phyloP scores from a whole-genome alignment of 2,888 invertebrate species.

The Sesamia inferens region DNA sequence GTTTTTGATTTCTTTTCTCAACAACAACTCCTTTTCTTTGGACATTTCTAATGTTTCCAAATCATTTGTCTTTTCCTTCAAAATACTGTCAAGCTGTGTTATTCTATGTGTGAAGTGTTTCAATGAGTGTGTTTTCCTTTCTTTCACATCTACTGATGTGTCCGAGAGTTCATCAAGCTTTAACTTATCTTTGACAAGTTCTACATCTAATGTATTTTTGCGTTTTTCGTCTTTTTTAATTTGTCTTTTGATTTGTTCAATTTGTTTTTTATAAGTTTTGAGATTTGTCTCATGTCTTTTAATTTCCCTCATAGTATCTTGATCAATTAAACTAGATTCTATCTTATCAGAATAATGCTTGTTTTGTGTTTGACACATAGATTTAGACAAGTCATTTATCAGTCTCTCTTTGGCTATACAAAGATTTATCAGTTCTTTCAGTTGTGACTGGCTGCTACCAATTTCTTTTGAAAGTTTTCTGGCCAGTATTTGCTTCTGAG shows the following conservation, averaged over 20 bases:
- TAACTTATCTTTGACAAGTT: constrained; percentile 89
- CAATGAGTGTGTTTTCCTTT: constrained; percentile 90
- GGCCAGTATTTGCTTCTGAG: constrained; percentile 86
- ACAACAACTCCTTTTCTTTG: constrained; percentile 91
- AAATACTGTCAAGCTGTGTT: constrained; percentile 92
- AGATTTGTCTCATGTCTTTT: constrained; percentile 93
- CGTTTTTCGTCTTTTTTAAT: constrained; percentile 93
- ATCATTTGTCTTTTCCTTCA: constrained; percentile 93
- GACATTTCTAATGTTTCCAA: constrained; percentile 90
- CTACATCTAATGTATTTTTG: constrained; percentile 92
- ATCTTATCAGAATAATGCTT: constrained; percentile 90
- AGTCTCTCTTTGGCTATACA: constrained; percentile 92
- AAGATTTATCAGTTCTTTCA: constrained; percentile 93
- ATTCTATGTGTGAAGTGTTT: constrained; percentile 92
- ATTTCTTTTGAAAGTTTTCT: constrained; percentile 90
- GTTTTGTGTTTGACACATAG: constrained; percentile 78
- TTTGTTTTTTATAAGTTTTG: constrained; percentile 93
- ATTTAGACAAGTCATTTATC: constrained; percentile 91
- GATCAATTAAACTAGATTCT: constrained; percentile 88
- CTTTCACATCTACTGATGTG: constrained; percentile 88
- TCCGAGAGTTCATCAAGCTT: constrained; percentile 88
- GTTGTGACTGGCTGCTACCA: constrained; percentile 91
- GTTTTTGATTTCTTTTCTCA: constrained; percentile 95
- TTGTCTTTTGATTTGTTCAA: constrained; percentile 93
- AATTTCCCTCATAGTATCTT: constrained; percentile 91